These are phyloP conservation scores for Yponomeuta cagnagella DNA, from an alignment of 2,888 invertebrate species.

Conservation along the genomic window DNA sequence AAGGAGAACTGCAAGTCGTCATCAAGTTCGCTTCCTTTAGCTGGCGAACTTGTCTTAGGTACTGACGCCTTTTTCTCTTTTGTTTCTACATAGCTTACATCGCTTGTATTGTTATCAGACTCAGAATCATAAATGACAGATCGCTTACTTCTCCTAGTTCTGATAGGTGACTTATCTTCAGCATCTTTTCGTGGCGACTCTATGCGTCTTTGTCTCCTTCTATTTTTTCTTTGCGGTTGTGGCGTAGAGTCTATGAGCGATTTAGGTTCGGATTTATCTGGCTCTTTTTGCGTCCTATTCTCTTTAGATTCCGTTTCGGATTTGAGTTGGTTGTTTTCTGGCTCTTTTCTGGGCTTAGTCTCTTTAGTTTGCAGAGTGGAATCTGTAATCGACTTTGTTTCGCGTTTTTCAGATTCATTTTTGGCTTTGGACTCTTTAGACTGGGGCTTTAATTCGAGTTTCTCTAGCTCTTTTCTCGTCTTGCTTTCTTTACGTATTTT, in stretches of 20 bases:
- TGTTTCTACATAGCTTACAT: constrained; percentile 5
- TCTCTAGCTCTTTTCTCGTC: constrained; percentile 12
- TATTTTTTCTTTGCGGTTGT: constrained; percentile 15
- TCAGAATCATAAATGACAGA: constrained; percentile 39
- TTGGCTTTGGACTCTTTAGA: neutral
- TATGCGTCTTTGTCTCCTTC: constrained; percentile 20
- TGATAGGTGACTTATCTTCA: constrained; percentile 21
- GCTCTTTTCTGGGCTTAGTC: neutral
- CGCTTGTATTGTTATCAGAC: constrained; percentile 31
- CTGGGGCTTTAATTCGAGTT: neutral
- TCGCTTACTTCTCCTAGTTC: constrained; percentile 33
- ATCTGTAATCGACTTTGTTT: constrained; percentile 19
- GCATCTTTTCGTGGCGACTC: constrained; percentile 16
- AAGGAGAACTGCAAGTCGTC: constrained; percentile 11
- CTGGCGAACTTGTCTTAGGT: constrained; percentile 15
- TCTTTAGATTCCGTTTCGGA: constrained; percentile 16
- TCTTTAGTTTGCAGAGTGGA: neutral
- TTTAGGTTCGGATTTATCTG: neutral
- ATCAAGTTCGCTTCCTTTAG: constrained; percentile 7
- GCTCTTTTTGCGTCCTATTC: neutral
- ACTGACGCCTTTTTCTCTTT: constrained; percentile 1
- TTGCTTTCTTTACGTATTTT: constrained; percentile 20
- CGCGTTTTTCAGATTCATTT: constrained; percentile 17
- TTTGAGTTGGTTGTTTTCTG: constrained; percentile 20
- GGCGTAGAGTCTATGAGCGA: neutral